phyloP scores from a whole-genome alignment of 2,888 invertebrate genomes.

The Diplazon laetatorius region DNA sequence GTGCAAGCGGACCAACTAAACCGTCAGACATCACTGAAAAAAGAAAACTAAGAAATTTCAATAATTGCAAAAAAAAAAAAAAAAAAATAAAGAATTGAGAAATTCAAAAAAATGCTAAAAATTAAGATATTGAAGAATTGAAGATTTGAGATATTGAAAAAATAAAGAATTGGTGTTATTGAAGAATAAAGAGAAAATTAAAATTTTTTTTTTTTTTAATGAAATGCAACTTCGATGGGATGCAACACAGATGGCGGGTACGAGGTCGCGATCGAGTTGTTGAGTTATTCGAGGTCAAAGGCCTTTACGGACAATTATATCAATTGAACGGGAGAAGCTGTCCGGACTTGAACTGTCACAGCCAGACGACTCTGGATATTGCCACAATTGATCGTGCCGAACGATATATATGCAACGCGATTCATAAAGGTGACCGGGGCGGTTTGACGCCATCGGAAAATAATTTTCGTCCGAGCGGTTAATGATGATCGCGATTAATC shows the following conservation, averaged over 20 bases:
- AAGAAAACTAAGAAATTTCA: no score
- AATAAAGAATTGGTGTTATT: no score
- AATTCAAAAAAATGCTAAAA: no score
- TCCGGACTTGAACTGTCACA: background rate
- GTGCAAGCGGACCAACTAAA: no score
- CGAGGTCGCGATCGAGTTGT: background rate
- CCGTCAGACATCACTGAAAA: no score
- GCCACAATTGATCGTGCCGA: background rate
- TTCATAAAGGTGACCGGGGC: background rate
- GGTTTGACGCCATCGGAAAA: background rate
- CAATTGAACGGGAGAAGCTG: slow-evolving; percentile 16
- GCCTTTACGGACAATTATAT: slow-evolving; percentile 2
- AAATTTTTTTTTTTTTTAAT: background rate
- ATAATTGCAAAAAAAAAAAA: no score
- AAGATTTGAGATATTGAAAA: no score
- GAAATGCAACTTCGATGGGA: background rate
- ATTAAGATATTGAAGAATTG: no score
- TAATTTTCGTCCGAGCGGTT: no score
- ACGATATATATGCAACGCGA: background rate
- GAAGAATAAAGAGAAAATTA: no score
- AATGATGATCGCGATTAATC: no score
- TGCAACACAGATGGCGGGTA: slow-evolving; percentile 1
- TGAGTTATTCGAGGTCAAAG: slow-evolving; percentile 19
- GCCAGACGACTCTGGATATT: slow-evolving; percentile 4
- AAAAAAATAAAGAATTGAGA: no score